These are phyloP conservation scores for Isoperla grammatica DNA, from an alignment of 2,888 invertebrate species.

Conservation along the genomic window DNA sequence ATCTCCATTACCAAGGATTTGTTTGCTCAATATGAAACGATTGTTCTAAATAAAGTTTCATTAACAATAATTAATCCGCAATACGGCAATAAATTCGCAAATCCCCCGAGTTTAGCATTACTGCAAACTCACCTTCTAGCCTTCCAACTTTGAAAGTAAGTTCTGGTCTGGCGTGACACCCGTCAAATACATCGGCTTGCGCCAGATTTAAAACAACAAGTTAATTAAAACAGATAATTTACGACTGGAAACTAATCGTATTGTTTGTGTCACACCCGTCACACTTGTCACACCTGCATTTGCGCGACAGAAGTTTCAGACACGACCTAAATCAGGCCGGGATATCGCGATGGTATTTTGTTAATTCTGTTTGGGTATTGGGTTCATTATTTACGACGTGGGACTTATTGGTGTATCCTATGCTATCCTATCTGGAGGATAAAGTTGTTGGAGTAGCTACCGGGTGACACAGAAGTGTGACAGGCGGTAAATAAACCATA, in stretches of 20 bases:
- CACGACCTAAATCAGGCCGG: neutral
- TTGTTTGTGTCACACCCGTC: neutral
- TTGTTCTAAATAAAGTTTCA: too few relatives aligned
- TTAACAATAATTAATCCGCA: too few relatives aligned
- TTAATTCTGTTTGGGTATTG: constrained; percentile 5
- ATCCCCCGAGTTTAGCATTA: too few relatives aligned
- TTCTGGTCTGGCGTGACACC: too few relatives aligned
- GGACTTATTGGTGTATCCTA: neutral
- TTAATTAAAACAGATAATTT: too few relatives aligned
- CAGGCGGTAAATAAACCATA: neutral
- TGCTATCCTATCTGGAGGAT: neutral
- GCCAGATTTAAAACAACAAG: too few relatives aligned
- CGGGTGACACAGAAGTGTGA: neutral
- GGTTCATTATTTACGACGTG: constrained; percentile 2
- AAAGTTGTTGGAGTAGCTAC: neutral
- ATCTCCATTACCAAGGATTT: too few relatives aligned
- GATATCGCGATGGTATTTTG: neutral
- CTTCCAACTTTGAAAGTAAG: too few relatives aligned
- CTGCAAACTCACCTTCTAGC: too few relatives aligned
- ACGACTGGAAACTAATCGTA: neutral
- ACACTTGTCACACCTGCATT: neutral
- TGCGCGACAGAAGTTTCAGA: neutral
- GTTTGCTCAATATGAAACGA: too few relatives aligned
- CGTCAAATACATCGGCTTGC: too few relatives aligned
- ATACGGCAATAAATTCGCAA: too few relatives aligned